Evolutionary conservation across 2,888 invertebrate genomes (phyloP).

Genomic region (Amiota mariae): DNA sequence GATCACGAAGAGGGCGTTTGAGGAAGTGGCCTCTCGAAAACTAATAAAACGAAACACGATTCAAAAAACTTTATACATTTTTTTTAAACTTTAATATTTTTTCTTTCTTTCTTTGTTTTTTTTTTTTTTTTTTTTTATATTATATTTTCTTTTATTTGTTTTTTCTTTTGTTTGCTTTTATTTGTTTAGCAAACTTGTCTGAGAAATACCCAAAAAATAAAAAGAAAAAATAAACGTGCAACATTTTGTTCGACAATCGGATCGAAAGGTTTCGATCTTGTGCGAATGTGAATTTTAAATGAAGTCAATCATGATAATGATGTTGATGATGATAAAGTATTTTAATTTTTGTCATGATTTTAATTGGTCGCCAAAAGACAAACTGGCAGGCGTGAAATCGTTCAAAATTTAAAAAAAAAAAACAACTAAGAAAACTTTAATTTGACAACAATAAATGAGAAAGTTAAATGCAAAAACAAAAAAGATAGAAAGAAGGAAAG

Average conservation of each 20-base stretch:
- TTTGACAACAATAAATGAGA: neutral
- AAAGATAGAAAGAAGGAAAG: no score
- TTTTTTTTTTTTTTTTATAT: neutral
- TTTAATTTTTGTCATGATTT: slow-evolving; percentile 7
- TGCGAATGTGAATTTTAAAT: slow-evolving; percentile 15
- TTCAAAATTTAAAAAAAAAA: neutral
- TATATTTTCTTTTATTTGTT: neutral
- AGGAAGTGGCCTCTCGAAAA: neutral
- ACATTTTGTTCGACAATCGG: neutral
- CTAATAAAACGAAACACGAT: neutral
- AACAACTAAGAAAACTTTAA: neutral
- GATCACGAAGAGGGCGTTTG: no score
- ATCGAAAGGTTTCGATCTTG: slow-evolving; percentile 10
- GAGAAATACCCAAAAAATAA: neutral
- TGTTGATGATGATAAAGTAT: neutral
- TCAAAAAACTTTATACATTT: slow-evolving; percentile 13
- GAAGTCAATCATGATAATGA: neutral
- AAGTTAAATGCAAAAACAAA: no score
- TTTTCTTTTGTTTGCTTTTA: neutral
- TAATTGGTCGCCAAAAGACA: neutral
- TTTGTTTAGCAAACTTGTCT: slow-evolving; percentile 6
- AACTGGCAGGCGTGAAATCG: no score
- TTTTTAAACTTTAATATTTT: neutral
- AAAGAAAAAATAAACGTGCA: slow-evolving; percentile 13
- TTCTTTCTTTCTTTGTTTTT: neutral